Conservation (phyloP, 2,888 invertebrate species). For the Adelphocoris suturalis region DNA sequence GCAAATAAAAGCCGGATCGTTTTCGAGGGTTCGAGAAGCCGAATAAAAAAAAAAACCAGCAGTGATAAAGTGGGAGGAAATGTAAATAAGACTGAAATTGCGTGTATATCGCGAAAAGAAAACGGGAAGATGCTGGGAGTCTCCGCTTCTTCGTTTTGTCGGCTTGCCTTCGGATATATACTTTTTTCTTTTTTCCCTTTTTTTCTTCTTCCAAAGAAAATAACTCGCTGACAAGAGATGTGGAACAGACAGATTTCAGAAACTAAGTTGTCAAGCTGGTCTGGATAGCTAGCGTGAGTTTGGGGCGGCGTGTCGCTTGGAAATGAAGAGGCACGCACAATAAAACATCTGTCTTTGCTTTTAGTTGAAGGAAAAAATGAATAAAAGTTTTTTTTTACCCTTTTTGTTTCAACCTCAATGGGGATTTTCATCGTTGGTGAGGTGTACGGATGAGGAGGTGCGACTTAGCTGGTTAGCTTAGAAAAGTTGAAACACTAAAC, state of each 20-base stretch:
- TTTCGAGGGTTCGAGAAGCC: neutral
- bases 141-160: conserved; percentile 8
- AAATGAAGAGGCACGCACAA: conserved; percentile 29
- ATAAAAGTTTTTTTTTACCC: neutral
- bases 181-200: neutral
- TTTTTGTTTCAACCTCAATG: neutral
- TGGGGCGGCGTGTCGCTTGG: neutral
- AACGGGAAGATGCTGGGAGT: conserved; percentile 44
- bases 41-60: neutral
- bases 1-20: conserved; percentile 10
- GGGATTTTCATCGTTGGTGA: neutral
- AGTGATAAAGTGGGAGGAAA: conserved; percentile 63
- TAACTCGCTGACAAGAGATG: conserved; percentile 62
- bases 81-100: conserved; percentile 68
- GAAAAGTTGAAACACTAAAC: neutral
- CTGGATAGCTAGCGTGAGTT: neutral
- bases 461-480: neutral
- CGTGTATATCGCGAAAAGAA: conserved; percentile 46
- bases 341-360: conserved; percentile 35
- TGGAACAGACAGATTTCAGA: conserved; percentile 68
- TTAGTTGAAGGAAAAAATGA: neutral
- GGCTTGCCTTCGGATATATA: conserved; percentile 28
- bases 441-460: neutral
- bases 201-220: conserved; percentile 10
- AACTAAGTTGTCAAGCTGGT: conserved; percentile 56